These are phyloP conservation scores for Jordanella pulchra DNA, from an alignment of 2,797 vertebrate species.

Conservation along the genomic window DNA sequence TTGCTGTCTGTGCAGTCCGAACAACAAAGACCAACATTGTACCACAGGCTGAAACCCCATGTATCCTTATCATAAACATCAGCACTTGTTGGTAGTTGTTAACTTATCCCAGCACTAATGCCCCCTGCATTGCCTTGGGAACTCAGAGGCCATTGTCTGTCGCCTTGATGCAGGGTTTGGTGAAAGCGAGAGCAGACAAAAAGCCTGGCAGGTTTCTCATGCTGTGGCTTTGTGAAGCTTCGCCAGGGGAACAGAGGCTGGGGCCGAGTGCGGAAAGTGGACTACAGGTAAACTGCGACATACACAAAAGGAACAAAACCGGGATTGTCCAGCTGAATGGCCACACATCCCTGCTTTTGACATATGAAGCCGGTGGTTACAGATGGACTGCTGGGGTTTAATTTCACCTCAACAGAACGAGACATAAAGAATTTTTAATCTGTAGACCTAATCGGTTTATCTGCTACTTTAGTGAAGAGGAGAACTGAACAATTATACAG, in stretches of 20 bases:
- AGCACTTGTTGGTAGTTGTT: constrained; percentile 65
- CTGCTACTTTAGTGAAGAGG: neutral
- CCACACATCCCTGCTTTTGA: constrained; percentile 57
- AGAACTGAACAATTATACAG: neutral
- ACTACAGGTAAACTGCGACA: constrained; percentile 69
- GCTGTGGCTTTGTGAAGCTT: constrained; percentile 63
- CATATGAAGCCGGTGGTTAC: constrained; percentile 63
- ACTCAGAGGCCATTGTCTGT: constrained; percentile 66
- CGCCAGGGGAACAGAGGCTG: constrained; percentile 50
- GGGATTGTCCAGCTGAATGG: constrained; percentile 73
- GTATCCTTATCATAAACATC: constrained; percentile 73
- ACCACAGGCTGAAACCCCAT: constrained; percentile 30
- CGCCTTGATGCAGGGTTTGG: constrained; percentile 58
- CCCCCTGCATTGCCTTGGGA: constrained; percentile 72
- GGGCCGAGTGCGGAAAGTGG: constrained; percentile 47
- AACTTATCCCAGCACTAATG: constrained; percentile 58
- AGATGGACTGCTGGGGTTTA: constrained; percentile 37
- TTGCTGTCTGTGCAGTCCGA: constrained; percentile 31
- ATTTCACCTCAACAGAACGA: constrained; percentile 51
- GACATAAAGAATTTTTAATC: constrained; percentile 30
- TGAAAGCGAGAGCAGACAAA: constrained; percentile 65
- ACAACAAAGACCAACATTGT: constrained; percentile 75
- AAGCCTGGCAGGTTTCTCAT: constrained; percentile 67
- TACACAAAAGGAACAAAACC: constrained; percentile 75
- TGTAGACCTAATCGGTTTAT: constrained; percentile 3